Evolutionary conservation across 2,797 vertebrate species (phyloP), one percentile per base, ranked within the genome.

Genomic region (Dicrostonyx torquatus): DNA sequence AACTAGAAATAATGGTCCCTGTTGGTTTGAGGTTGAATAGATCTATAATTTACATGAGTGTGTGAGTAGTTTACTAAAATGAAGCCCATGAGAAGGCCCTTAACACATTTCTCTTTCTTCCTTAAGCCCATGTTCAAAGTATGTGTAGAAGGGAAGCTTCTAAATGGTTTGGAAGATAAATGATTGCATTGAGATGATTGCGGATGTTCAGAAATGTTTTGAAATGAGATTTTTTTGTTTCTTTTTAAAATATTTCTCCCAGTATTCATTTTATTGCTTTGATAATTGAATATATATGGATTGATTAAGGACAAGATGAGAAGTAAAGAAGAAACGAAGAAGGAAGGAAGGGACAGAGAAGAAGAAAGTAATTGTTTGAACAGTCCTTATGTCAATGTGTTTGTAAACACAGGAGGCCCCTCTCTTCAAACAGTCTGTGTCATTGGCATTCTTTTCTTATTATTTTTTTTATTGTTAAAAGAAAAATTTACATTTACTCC

Each of bases 151-250:
- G 14, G 40, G 9, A 77, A 93, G 20, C 8, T 64, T 87, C 66
- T 70, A 43, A 85, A 85, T 68, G 29, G 58, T 80, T 96, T 50
- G 66, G 50, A 26, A 50, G 1, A 50, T 18, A 87, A 93, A 73
- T 89, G 10, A 95, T 68, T 76, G 31, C 50, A 89, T 22, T 4
- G 87, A 72, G 82, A 90, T 83, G 18, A 89, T 6, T 76, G 29
- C 1, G 70, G 58, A 48, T 91, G 13, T 66, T 73, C 50, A 58
- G 15, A 12, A 89, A 50, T 40, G 40, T 85, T 95, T 93, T 83
- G 37, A 92, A 87, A 95, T 37, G 4, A 78, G 37, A 55, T 89
- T 62, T 94, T 88, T 43, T 91, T 91, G 31, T 17, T 76, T 96
- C 17, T 95, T 90, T 62, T 4, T 94, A n/a, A n/a, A 82, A 20